A percentile compares a stretch with the other conserved stretches of the same genome.
Conservation (phyloP, 2,888 invertebrate genomes). For the Drosophila cognata region DNA sequence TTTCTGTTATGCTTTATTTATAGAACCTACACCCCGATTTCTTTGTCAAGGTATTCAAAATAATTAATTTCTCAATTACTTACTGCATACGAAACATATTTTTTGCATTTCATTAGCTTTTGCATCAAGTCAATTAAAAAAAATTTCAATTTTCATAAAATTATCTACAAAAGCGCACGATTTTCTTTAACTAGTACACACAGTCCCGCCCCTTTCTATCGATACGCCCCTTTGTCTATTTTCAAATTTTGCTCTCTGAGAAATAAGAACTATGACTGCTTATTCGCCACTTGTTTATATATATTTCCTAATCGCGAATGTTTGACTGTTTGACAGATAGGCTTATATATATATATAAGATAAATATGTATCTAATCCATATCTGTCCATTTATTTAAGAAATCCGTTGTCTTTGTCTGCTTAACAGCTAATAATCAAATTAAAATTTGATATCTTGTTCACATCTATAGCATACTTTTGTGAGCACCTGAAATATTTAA, state of each 20-base stretch:
- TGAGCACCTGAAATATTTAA: background rate
- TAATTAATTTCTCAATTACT: conserved; percentile 65
- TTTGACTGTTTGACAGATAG: conserved; percentile 3
- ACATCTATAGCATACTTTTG: conserved; percentile 23
- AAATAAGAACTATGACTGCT: conserved; percentile 11
- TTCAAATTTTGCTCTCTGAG: background rate
- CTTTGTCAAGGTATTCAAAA: conserved; percentile 84
- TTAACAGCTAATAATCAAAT: background rate
- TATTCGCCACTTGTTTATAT: background rate
- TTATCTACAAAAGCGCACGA: conserved; percentile 34
- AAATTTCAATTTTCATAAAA: conserved; percentile 22
- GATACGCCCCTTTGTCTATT: conserved; percentile 2
- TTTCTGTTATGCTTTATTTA: conserved; percentile 81
- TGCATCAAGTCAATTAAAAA: conserved; percentile 55
- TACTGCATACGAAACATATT: conserved; percentile 52
- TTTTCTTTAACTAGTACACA: conserved; percentile 48
- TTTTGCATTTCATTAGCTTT: conserved; percentile 71
- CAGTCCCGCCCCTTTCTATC: background rate
- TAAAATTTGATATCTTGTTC: background rate
- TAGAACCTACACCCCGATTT: conserved; percentile 85
- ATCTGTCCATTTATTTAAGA: background rate
- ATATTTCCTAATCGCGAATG: conserved; percentile 13
- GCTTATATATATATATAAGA: background rate
- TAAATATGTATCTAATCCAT: background rate
- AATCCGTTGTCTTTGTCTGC: conserved; percentile 23